Conservation (phyloP, 2,113 vertebrate species). For the Ameiurus melas region DNA sequence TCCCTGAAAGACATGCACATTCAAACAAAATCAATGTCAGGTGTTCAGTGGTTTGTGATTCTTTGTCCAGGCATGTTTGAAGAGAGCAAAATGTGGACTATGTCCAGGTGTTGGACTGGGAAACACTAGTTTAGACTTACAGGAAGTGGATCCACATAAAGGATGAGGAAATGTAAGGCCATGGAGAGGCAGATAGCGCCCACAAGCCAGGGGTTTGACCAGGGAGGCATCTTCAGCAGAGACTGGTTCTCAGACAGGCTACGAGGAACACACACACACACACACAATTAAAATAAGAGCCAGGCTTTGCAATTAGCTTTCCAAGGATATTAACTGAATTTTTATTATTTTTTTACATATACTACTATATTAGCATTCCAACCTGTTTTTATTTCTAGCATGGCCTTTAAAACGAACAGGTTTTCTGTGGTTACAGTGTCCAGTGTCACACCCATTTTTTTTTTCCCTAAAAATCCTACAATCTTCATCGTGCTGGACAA, state of each 20-base stretch:
- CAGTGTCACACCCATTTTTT: no score
- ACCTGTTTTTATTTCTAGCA: not conserved
- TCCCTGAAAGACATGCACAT: not conserved
- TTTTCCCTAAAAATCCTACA: no score
- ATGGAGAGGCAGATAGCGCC: conserved; percentile 79
- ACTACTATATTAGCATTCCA: not conserved
- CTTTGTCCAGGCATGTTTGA: not conserved
- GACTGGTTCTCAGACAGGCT: conserved; percentile 81
- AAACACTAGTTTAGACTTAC: conserved; percentile 59
- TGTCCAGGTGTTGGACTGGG: not conserved
- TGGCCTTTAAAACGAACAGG: no score
- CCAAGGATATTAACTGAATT: not conserved
- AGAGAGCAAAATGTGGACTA: not conserved
- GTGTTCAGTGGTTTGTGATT: not conserved
- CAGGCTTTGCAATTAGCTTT: not conserved
- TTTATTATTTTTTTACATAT: not conserved
- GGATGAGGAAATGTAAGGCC: conserved; percentile 79
- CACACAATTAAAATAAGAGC: not conserved
- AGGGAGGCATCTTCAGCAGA: conserved; percentile 78
- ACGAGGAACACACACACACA: conserved; percentile 3
- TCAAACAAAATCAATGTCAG: not conserved
- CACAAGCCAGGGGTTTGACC: conserved; percentile 79
- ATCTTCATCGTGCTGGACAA: no score
- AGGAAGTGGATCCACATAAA: conserved; percentile 77
- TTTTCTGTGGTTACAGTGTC: no score